Evolutionary conservation across 2,797 vertebrate genomes (phyloP).

Genomic region (Odontamblyopus rebecca): DNA sequence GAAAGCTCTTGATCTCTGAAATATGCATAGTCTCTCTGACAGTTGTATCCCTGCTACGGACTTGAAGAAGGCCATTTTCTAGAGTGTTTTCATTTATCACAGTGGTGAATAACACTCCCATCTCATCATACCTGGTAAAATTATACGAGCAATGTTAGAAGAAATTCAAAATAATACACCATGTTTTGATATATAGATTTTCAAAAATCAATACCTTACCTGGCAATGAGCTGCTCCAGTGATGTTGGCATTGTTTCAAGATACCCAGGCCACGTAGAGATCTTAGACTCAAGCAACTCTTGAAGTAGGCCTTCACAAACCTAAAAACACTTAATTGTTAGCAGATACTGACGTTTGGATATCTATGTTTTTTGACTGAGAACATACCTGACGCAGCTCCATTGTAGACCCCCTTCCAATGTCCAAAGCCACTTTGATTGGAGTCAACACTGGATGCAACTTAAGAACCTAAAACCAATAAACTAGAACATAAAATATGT

Average conservation of each 20-base stretch:
- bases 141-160: constrained; percentile 6
- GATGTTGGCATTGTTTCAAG: constrained; percentile 81
- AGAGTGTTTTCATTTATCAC: constrained; percentile 85
- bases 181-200: neutral
- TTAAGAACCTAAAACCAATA: constrained; percentile 86
- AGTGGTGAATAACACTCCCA: constrained; percentile 90
- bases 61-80: constrained; percentile 88
- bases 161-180: neutral
- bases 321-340: constrained; percentile 59
- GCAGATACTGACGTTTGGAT: neutral
- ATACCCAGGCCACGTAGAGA: constrained; percentile 93
- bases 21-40: constrained; percentile 94
- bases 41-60: constrained; percentile 91
- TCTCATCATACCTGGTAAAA: constrained; percentile 90
- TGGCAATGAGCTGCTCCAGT: constrained; percentile 83
- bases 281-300: constrained; percentile 83
- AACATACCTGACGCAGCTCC: constrained; percentile 87
- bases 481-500: neutral
- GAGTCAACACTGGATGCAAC: constrained; percentile 91
- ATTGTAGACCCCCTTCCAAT: constrained; percentile 82
- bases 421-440: constrained; percentile 90
- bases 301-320: constrained; percentile 89
- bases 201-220: constrained; percentile 53
- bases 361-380: neutral
- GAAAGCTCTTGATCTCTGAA: constrained; percentile 86